Evolutionary conservation across 2,888 invertebrate species (phyloP), one percentile per base, ranked within the genome.

Genomic region (Resseliella maxima): DNA sequence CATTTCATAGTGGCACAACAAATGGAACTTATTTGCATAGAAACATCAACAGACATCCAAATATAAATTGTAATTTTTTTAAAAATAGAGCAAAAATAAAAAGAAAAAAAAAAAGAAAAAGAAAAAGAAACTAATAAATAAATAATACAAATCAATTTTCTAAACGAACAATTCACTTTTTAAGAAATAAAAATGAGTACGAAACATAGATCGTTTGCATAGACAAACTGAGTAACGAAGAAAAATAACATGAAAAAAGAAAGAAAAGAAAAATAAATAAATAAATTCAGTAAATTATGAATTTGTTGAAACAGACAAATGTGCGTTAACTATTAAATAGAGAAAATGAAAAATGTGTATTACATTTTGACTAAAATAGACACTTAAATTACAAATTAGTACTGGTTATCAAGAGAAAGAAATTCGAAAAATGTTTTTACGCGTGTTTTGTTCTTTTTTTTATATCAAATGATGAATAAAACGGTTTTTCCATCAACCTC

Each of bases 281-380:
- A 59, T 59, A 24, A 59, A 59, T 18, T 50, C 2, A 50, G 31
- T 31, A 72, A 72, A 72, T 72, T 72, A 72, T 72, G 72, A 31
- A 72, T 72, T 72, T 72, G 72, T 72, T 72, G 72, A 72, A 72
- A 72, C 72, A 31, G 72, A 72, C 72, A 72, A 72, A 72, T 72
- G 72, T 72, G 72, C 72, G 31, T 72, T 72, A 35, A 72, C 72
- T 72, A 72, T 72, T 72, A 31, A 72, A 72, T 72, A 72, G 72
- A 72, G 72, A 72, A 72, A 72, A 31, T 72, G 72, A 24, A 18
- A 59, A 59, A 50, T 50, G 46, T 72, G 72, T 72, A 72, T 72
- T 72, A 72, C 72, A 72, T 72, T 72, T 72, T 72, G 72, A 72
- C 72, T 72, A 31, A 72, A 72, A 72, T 72, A 72, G 72, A 72